Percentiles rank a stretch among this genome's conserved stretches.
Conservation (phyloP, 1,140 invertebrate species). For the Bombus balteatus region DNA sequence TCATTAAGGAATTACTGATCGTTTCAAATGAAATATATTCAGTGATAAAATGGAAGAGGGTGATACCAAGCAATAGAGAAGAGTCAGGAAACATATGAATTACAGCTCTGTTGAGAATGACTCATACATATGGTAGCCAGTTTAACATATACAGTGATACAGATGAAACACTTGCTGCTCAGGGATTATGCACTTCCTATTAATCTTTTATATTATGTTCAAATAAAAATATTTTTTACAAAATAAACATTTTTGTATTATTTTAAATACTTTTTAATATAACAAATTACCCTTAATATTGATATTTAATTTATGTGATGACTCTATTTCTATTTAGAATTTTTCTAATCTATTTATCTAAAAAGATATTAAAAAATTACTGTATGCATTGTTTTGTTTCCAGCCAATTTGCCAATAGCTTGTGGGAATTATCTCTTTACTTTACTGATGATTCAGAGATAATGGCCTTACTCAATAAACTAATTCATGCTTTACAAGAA, state of each 20-base stretch:
- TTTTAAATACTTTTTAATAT: constrained; percentile 19
- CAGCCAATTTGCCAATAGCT: constrained; percentile 91
- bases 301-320: background rate
- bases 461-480: constrained; percentile 87
- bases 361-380: constrained; percentile 44
- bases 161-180: background rate
- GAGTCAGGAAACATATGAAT: constrained; percentile 64
- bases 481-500: constrained; percentile 91
- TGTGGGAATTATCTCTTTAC: constrained; percentile 92
- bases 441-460: constrained; percentile 89
- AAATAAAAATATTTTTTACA: background rate
- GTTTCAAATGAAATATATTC: background rate
- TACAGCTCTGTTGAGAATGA: constrained; percentile 62
- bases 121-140: constrained; percentile 66
- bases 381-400: constrained; percentile 61
- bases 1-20: background rate
- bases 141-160: constrained; percentile 54
- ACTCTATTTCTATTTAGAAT: background rate
- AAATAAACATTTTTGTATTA: background rate
- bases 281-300: constrained; percentile 52
- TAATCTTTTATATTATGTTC: background rate
- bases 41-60: background rate
- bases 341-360: constrained; percentile 47
- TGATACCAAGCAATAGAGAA: constrained; percentile 20
- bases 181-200: constrained; percentile 1